Conservation (phyloP, 2,888 invertebrate genomes). For the Clitarchus hookeri region DNA sequence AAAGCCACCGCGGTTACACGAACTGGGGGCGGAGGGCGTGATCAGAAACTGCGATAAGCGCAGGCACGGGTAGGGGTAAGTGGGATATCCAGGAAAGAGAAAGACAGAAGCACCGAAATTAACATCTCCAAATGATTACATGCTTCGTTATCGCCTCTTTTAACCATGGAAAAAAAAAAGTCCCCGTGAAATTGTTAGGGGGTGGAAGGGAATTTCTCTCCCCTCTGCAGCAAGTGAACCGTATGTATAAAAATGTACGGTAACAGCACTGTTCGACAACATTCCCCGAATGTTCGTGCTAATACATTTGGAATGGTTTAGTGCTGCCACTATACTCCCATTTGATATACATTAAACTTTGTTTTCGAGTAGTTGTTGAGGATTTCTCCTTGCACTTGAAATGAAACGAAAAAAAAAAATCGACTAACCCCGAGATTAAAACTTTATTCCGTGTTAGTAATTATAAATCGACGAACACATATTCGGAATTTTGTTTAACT, state of each 20-base stretch:
- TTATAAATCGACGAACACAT: too few species aligned
- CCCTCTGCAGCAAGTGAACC: background rate
- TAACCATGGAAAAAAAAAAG: background rate
- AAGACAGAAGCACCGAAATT: background rate
- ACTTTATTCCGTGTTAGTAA: too few species aligned
- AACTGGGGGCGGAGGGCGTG: background rate
- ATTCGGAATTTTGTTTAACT: too few species aligned
- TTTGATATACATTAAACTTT: too few species aligned
- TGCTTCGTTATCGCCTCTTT: conserved; percentile 14
- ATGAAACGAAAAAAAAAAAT: too few species aligned
- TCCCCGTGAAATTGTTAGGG: background rate
- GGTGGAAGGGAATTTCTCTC: background rate
- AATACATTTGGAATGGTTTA: background rate
- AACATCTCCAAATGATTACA: conserved; percentile 5
- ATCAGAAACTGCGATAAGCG: conserved; percentile 1
- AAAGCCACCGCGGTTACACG: too few species aligned
- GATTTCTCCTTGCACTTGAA: too few species aligned
- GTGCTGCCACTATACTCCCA: too few species aligned
- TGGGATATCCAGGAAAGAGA: conserved; percentile 7
- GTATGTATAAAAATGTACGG: background rate
- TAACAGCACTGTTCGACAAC: too few species aligned
- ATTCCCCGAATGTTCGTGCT: background rate
- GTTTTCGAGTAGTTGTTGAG: too few species aligned
- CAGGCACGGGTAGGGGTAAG: background rate
- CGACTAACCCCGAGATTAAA: too few species aligned